Percentiles rank a stretch among this genome's conserved stretches.
These are phyloP conservation scores for Rhinatrema bivittatum DNA, from an alignment of 2,797 vertebrate species.

Conservation along the genomic window DNA sequence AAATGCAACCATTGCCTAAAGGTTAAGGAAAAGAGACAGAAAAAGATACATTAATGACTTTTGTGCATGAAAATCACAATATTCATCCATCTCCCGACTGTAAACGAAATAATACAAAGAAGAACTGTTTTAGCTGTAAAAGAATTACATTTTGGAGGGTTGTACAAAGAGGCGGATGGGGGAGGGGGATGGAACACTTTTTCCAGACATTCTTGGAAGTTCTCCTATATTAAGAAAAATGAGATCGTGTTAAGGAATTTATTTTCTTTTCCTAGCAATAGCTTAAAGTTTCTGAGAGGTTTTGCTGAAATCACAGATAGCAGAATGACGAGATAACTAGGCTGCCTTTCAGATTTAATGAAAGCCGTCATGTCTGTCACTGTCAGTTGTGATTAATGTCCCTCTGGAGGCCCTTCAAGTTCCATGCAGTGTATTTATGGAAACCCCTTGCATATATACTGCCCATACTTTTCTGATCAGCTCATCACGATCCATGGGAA, in stretches of 20 bases:
- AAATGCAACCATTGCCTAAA: too few relatives aligned
- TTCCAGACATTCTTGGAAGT: too few relatives aligned
- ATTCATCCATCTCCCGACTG: too few relatives aligned
- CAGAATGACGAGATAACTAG: conserved; percentile 41
- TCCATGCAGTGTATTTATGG: conserved; percentile 29
- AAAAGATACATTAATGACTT: too few relatives aligned
- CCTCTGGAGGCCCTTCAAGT: conserved; percentile 29
- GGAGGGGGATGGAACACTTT: too few relatives aligned
- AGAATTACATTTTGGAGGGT: too few relatives aligned
- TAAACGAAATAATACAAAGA: too few relatives aligned
- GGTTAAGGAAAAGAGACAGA: too few relatives aligned
- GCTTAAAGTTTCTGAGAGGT: conserved; percentile 34
- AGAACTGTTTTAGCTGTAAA: too few relatives aligned
- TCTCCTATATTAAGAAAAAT: conserved; percentile 7
- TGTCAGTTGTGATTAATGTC: conserved; percentile 37
- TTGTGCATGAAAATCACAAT: too few relatives aligned
- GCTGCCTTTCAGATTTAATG: conserved; percentile 27
- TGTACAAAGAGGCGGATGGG: too few relatives aligned
- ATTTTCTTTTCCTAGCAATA: conserved; percentile 18
- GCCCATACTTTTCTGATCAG: conserved; percentile 26
- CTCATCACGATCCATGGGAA: conserved; percentile 4
- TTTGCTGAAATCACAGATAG: conserved; percentile 39
- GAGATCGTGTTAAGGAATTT: conserved; percentile 10
- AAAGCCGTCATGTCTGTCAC: conserved; percentile 32
- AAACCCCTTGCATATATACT: conserved; percentile 32